These are phyloP conservation scores for Pygathrix nemaeus DNA, from an alignment of 2,113 vertebrate genomes.

Conservation along the genomic window DNA sequence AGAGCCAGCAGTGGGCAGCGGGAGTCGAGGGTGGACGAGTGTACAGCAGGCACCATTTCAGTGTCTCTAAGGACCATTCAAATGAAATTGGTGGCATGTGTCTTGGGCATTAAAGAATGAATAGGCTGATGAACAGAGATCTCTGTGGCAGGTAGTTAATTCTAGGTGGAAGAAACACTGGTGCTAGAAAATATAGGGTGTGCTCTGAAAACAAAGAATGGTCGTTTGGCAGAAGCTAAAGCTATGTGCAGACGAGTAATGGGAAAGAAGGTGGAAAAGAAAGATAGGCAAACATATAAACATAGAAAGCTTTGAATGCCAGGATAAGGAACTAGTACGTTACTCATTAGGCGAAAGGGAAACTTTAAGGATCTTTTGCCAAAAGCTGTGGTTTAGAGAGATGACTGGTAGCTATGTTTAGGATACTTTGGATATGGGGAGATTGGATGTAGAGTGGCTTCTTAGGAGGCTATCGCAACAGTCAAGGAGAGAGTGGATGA, in stretches of 20 bases:
- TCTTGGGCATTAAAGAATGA: slow-evolving; percentile 12
- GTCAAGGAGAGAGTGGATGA: background rate
- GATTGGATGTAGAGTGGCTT: background rate
- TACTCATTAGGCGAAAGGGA: background rate
- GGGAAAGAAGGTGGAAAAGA: background rate
- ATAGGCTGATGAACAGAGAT: background rate
- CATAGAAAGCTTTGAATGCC: background rate
- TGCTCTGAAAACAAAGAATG: slow-evolving; percentile 10
- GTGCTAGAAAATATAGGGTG: background rate
- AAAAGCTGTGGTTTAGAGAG: background rate
- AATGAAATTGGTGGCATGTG: background rate
- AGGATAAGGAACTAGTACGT: background rate
- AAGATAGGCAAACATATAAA: background rate
- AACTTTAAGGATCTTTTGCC: background rate
- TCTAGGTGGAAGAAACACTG: background rate
- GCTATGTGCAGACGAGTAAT: background rate
- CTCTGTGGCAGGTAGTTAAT: background rate
- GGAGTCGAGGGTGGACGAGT: background rate
- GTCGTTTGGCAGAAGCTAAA: slow-evolving; percentile 37
- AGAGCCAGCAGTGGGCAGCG: background rate
- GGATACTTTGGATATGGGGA: background rate
- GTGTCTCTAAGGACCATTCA: background rate
- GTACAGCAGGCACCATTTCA: background rate
- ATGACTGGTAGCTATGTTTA: slow-evolving; percentile 30
- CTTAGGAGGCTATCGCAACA: background rate